These are phyloP conservation scores for Gasterosteus aculeatus DNA, from an alignment of 2,113 vertebrate species.

Conservation along the genomic window DNA sequence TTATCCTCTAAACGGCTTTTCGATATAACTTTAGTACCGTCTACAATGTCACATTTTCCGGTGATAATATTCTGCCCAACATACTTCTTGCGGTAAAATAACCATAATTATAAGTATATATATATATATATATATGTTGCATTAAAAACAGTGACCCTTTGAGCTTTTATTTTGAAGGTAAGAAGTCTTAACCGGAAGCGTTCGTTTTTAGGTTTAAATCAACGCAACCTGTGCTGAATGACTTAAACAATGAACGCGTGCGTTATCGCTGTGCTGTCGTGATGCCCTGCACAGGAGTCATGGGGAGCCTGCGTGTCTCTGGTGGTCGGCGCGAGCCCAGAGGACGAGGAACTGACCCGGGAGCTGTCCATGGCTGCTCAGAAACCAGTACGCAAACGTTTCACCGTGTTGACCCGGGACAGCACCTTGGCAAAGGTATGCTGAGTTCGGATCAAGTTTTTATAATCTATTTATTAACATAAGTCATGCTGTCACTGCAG, in stretches of 20 bases:
- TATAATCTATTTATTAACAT: not conserved
- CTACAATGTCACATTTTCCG: not conserved
- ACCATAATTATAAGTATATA: not conserved
- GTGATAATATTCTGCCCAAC: not conserved
- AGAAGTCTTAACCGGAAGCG: not conserved
- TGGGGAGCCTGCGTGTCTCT: slow-evolving; percentile 85
- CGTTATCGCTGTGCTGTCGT: not conserved
- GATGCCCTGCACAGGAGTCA: slow-evolving; percentile 72
- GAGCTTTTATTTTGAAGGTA: slow-evolving; percentile 2
- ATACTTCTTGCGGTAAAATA: not conserved
- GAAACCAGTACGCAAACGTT: slow-evolving; percentile 83
- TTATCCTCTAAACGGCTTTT: too few species aligned
- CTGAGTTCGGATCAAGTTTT: not conserved
- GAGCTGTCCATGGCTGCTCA: slow-evolving; percentile 81
- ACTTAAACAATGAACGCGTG: not conserved
- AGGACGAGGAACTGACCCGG: slow-evolving; percentile 80
- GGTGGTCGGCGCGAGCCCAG: slow-evolving; percentile 74
- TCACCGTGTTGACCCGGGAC: slow-evolving; percentile 79
- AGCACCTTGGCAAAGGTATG: slow-evolving; percentile 82
- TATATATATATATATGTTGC: not conserved
- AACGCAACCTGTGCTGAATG: not conserved
- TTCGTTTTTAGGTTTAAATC: not conserved
- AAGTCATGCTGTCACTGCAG: not conserved
- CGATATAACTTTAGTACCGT: not conserved
- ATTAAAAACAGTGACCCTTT: not conserved